Percentiles rank a stretch among this genome's conserved stretches.
phyloP scores from a whole-genome alignment of 2,113 vertebrate genomes.

The Python bivittatus region DNA sequence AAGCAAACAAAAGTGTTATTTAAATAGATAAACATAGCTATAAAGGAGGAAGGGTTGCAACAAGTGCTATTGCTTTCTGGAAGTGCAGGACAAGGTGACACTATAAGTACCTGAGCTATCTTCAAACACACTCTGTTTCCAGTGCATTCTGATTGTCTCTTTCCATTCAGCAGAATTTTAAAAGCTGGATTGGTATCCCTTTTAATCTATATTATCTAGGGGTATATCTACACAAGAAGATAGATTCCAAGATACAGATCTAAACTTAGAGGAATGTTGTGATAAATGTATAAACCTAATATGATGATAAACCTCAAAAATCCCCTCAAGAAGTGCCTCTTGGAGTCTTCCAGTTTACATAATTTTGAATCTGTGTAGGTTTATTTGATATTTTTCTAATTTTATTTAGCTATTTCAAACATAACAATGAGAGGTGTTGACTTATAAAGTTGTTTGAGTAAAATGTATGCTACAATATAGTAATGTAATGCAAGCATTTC shows the following conservation, averaged over 20 bases:
- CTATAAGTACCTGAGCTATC: background rate
- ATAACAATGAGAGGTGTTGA: background rate
- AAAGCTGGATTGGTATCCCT: background rate
- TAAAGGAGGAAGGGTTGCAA: background rate
- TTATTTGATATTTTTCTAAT: background rate
- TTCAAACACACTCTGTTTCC: background rate
- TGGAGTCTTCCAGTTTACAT: background rate
- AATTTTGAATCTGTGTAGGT: background rate
- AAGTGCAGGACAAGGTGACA: background rate
- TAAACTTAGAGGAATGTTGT: background rate
- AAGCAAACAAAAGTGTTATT: background rate
- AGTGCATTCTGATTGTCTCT: background rate
- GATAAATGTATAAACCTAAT: background rate
- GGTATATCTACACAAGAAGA: background rate
- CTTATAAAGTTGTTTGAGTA: background rate
- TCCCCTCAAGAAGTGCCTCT: background rate
- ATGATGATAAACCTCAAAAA: background rate
- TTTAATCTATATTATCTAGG: background rate
- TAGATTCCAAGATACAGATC: background rate
- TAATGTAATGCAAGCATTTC: background rate
- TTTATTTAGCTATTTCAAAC: background rate
- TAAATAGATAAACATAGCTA: background rate
- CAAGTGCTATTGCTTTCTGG: background rate
- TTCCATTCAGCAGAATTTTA: background rate
- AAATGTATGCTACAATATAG: background rate